A percentile compares a stretch with the other conserved stretches of the same genome.
These are phyloP conservation scores for Habrosyne pyritoides DNA, from an alignment of 2,888 invertebrate genomes.

Conservation along the genomic window DNA sequence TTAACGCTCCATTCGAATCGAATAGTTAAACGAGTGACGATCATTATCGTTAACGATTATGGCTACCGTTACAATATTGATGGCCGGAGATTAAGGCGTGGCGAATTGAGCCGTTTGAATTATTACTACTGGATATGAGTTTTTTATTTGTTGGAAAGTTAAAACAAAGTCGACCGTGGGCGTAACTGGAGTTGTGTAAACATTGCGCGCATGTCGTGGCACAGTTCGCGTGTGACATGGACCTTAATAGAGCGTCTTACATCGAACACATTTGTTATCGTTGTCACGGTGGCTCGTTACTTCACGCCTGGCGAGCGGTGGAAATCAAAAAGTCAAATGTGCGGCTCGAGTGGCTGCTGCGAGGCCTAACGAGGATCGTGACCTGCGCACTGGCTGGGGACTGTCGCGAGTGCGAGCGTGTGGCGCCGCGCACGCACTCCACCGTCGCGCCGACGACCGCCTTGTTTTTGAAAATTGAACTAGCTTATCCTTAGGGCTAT, in stretches of 20 bases:
- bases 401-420: conserved; percentile 10
- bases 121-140: conserved; percentile 53
- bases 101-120: conserved; percentile 62
- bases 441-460: background rate
- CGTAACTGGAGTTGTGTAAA: conserved; percentile 7
- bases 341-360: background rate
- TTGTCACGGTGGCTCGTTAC: conserved; percentile 47
- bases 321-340: conserved; percentile 38
- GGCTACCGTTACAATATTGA: conserved; percentile 46
- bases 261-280: conserved; percentile 30
- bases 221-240: conserved; percentile 11
- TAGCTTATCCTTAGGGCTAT: background rate
- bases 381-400: conserved; percentile 16
- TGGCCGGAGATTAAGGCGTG: conserved; percentile 48
- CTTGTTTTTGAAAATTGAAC: background rate
- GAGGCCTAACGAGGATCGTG: conserved; percentile 40
- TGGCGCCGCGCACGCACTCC: conserved; percentile 17
- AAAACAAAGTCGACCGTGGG: conserved; percentile 5
- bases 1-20: conserved; percentile 58
- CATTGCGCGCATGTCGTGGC: conserved; percentile 4
- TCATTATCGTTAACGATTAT: conserved; percentile 54
- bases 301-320: conserved; percentile 25
- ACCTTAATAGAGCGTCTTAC: conserved; percentile 7
- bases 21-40: conserved; percentile 53
- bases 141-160: conserved; percentile 23